Base-by-base conservation (phyloP, 1,140 invertebrate genomes). In the Drosophila aff. region DNA sequence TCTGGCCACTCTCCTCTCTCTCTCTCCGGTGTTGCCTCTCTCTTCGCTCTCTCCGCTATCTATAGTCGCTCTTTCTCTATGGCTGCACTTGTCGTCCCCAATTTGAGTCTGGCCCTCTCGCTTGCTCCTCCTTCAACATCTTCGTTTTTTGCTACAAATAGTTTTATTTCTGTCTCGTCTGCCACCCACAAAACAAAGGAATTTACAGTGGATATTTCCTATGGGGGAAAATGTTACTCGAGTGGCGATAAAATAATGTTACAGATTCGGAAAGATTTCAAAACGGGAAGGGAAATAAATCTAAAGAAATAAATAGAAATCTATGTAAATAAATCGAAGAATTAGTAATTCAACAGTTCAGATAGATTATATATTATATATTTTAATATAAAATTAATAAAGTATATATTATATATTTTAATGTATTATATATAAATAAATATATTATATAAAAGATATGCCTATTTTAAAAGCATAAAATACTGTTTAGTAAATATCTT, bases 131-230 rank as follows among this genome's bases (percentile, higher is more conserved):
- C 53, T 26, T 40, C 21, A 23, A 9, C 33, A 5, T 16, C 31
- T 53, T 50, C 28, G 49, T 10, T 72, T 41, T 58, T 50, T 52
- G 69, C 53, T 49, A 53, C 49, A 71, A 71, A 71, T 46, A 67
- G 67, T 67, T 71, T 66, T 68, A 52, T 52, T 66, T 66, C 50
- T 33, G 59, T 36, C 23, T 44, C 49, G 40, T 53, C 33, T 68
- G 38, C 47, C 67, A 71, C 67, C 67, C 38, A 69, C 62, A 66
- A 69, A 67, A 68, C 38, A 55, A 53, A 55, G 40, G 67, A 71
- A 71, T 71, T 53, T 68, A 71, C 67, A 71, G 67, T 55, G 38
- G 6, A 33, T 11, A 31, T n/a, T 43, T 7, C 15, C 31, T 64
- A 47, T 2, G 2, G 7, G 18, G 15, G 3, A 52, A 18, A 18